Conservation (phyloP, 2,888 invertebrate genomes). For the Ochropleura leucogaster region DNA sequence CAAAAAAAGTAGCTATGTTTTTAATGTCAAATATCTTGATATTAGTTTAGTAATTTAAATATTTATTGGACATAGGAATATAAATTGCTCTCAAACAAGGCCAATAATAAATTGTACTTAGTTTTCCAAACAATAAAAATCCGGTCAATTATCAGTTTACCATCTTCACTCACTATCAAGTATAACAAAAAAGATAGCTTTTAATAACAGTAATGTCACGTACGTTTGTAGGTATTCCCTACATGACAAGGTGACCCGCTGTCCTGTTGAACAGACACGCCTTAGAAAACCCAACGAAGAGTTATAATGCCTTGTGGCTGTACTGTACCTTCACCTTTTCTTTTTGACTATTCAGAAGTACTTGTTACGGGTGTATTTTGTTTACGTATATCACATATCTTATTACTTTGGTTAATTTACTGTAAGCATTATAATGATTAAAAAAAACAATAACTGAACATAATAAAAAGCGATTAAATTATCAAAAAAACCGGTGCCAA, state of each 20-base stretch:
- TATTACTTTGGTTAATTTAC: too few relatives aligned
- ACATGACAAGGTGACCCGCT: not conserved
- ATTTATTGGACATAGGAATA: not conserved
- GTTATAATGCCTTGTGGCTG: not conserved
- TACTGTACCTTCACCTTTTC: not conserved
- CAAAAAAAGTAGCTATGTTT: not conserved
- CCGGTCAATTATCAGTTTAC: not conserved
- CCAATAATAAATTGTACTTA: not conserved
- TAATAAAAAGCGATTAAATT: too few relatives aligned
- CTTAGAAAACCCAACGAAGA: not conserved
- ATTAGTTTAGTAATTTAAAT: not conserved
- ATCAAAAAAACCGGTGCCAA: too few relatives aligned
- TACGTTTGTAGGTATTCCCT: not conserved
- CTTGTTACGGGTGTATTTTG: not conserved
- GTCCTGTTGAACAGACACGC: not conserved
- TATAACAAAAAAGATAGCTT: not conserved
- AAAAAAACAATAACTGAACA: too few relatives aligned
- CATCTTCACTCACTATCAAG: not conserved
- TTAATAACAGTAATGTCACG: not conserved
- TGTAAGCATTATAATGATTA: too few relatives aligned
- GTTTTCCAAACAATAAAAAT: not conserved
- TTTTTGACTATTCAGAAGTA: not conserved
- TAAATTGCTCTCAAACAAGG: constrained; percentile 18
- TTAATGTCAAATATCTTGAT: not conserved
- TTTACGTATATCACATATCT: too few relatives aligned